Conservation (phyloP, 1,140 invertebrate species). For the Temnothorax curvispinosus region DNA sequence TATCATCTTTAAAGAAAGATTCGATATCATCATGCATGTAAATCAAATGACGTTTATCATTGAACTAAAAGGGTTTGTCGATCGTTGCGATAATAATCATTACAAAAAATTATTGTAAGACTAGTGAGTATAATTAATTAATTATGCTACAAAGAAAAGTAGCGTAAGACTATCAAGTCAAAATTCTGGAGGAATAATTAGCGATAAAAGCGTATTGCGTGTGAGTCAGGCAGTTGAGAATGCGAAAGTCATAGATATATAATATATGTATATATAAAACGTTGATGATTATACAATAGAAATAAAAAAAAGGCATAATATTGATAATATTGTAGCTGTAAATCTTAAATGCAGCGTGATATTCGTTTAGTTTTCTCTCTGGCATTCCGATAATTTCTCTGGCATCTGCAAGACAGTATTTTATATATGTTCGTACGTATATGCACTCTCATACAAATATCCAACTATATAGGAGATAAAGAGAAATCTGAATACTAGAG, state of each 20-base stretch:
- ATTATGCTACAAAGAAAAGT: conserved; percentile 32
- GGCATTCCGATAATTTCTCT: conserved; percentile 72
- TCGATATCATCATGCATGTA: conserved; percentile 26
- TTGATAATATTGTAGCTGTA: not conserved
- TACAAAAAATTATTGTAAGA: not conserved
- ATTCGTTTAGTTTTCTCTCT: not conserved
- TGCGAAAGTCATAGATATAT: conserved; percentile 28
- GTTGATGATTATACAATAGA: conserved; percentile 10
- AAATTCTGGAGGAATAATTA: conserved; percentile 23
- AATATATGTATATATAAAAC: conserved; percentile 5
- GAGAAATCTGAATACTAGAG: conserved; percentile 84
- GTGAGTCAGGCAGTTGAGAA: conserved; percentile 35
- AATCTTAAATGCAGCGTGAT: conserved; percentile 38
- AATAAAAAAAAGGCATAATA: not conserved
- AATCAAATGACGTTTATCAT: conserved; percentile 19
- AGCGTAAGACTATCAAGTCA: conserved; percentile 12
- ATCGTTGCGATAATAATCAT: conserved; percentile 5
- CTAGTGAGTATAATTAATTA: conserved; percentile 19
- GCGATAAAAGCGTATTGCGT: conserved; percentile 26
- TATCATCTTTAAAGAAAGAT: not conserved
- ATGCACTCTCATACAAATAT: conserved; percentile 50
- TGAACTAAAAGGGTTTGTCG: not conserved
- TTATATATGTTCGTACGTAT: conserved; percentile 47
- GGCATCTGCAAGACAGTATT: conserved; percentile 71
- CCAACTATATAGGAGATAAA: conserved; percentile 71